These are phyloP conservation scores for Apodemus agrarius DNA, from an alignment of 2,797 vertebrate species.

Conservation along the genomic window DNA sequence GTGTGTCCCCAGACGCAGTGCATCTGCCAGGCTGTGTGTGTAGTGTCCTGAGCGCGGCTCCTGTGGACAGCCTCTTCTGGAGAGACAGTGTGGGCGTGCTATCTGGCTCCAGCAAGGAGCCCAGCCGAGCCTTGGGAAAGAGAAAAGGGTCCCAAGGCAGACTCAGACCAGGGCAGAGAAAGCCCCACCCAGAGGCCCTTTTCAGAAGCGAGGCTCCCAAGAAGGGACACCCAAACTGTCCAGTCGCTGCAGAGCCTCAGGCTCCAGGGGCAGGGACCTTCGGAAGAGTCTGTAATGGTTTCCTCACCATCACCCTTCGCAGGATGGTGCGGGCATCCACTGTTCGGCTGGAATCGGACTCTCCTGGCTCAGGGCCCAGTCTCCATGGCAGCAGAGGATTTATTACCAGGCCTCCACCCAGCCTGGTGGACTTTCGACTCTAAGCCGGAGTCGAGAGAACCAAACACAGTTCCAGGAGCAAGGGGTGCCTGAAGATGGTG, in stretches of 20 bases:
- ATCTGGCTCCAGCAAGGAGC: background rate
- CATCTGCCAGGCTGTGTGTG: fast-evolving
- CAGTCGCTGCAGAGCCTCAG: background rate
- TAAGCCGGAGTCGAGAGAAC: background rate
- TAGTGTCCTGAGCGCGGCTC: no score
- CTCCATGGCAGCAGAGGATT: conserved; percentile 91
- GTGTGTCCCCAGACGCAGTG: background rate
- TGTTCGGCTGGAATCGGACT: conserved; percentile 78
- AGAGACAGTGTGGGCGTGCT: background rate
- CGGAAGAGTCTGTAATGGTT: background rate
- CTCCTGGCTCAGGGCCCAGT: conserved; percentile 79
- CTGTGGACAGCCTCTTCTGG: background rate
- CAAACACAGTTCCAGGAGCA: background rate
- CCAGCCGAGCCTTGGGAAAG: background rate
- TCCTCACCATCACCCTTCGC: background rate
- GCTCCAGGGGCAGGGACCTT: background rate
- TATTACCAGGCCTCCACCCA: conserved; percentile 85
- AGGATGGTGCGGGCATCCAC: background rate
- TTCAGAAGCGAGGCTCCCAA: background rate
- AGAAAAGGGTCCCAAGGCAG: background rate
- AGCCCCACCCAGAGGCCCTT: background rate
- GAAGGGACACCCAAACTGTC: background rate
- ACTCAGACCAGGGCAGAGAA: background rate
- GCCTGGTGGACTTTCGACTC: conserved; percentile 86
- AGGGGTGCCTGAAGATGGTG: conserved; percentile 80